Evolutionary conservation across 2,113 vertebrate genomes (phyloP), one percentile per base, ranked within the genome.

Genomic region (Tor tambroides): DNA sequence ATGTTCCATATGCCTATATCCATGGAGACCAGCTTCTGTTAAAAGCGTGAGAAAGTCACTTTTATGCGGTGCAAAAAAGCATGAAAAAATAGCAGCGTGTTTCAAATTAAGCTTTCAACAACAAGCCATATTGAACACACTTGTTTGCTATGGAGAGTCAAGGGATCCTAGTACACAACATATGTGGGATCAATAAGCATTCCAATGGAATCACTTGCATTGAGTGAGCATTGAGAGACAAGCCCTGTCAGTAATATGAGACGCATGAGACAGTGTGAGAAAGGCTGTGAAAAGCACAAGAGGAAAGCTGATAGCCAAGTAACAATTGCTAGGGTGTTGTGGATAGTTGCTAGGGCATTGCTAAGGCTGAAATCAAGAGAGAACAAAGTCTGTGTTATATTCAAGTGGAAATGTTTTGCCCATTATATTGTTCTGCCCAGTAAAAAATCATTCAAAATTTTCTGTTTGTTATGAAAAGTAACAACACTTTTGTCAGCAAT

Each of bases 151-250:
- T 82, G 74, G 80, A 90, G 86, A 88, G 84, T 78, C 17, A 41
- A 91, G 85, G 83, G 87, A 87, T 88, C 80, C 75, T 83, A 89
- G 86, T 83, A 86, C 86, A 88, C 84, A 61, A 41, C 63, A 80
- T 91, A 90, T 89, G 80, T 90, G 90, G 88, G 91, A 91, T 92
- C 89, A 91, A 92, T 93, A 89, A 86, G 54, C 76, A 87, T 87
- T 91, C 71, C 61, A 23, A 3, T 71, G 85, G 69, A 82, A 30
- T 79, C 63, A 76, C 67, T 38, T 32, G 14, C 38, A 46, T 83
- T 72, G 75, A 82, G 26, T 11, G 38, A 78, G 75, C 76, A 80
- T 35, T 67, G n/a, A 81, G 74, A 82, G 19, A 76, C 61, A 82
- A 28, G 71, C 15, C 41, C n/a, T 9, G 61, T 32, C 8, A 32